phyloP scores from a whole-genome alignment of 1,140 invertebrate genomes.

The Eriosoma lanigerum region DNA sequence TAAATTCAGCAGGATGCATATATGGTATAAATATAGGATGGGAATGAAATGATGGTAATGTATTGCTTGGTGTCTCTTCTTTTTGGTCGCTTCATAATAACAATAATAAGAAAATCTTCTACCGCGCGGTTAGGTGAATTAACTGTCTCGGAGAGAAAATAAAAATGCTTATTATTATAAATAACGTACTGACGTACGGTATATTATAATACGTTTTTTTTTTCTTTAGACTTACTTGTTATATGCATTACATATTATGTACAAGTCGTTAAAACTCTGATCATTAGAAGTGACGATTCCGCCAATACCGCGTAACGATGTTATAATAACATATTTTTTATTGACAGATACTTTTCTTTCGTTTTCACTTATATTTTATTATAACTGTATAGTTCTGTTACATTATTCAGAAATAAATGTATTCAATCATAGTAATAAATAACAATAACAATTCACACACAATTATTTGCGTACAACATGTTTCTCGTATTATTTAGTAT shows the following conservation, averaged over 20 bases:
- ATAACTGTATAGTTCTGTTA: too few species aligned
- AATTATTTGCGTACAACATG: too few species aligned
- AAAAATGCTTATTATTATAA: not conserved
- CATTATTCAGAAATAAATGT: too few species aligned
- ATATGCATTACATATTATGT: too few species aligned
- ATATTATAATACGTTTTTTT: not conserved
- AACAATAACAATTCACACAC: too few species aligned
- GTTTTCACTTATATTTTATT: too few species aligned
- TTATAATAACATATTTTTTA: too few species aligned
- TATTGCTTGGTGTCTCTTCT: constrained; percentile 16
- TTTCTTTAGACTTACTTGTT: not conserved
- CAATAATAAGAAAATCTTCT: constrained; percentile 13
- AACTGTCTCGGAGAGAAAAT: not conserved
- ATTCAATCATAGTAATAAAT: too few species aligned
- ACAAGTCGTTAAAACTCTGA: not conserved
- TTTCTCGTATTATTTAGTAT: too few species aligned
- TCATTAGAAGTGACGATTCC: not conserved
- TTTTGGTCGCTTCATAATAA: constrained; percentile 5
- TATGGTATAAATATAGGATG: not conserved
- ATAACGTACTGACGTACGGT: not conserved
- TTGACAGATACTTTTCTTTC: too few species aligned
- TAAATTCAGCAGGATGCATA: not conserved
- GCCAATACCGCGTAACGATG: not conserved
- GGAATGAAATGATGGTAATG: not conserved
- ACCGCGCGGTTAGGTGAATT: not conserved